phyloP scores from a whole-genome alignment of 2,888 invertebrate genomes.

The Macroteleia sp. region DNA sequence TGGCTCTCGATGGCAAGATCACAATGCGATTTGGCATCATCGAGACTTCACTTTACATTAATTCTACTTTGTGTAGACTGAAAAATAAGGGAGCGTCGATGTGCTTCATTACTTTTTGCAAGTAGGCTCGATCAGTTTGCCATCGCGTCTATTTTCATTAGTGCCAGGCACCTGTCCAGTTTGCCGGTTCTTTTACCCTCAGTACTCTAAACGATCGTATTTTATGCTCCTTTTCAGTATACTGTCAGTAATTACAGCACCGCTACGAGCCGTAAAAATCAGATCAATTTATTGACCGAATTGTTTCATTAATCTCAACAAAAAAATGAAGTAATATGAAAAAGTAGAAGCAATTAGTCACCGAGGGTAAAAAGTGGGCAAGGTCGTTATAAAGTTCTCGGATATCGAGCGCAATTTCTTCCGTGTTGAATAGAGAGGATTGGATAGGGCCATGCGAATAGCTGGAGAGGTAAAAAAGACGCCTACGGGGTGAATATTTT shows the following conservation, averaged over 20 bases:
- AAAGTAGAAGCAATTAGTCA: slow-evolving; percentile 38
- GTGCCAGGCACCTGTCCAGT: slow-evolving; percentile 36
- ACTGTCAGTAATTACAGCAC: slow-evolving; percentile 28
- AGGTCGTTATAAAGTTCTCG: slow-evolving; percentile 19
- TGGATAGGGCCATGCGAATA: slow-evolving; percentile 28
- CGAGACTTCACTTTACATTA: slow-evolving; percentile 47
- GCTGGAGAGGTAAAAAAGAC: slow-evolving; percentile 37
- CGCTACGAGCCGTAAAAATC: slow-evolving; percentile 16
- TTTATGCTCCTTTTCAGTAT: slow-evolving; percentile 41
- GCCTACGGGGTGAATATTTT: slow-evolving; percentile 72
- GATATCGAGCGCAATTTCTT: slow-evolving; percentile 21
- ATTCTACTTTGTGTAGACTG: slow-evolving; percentile 51
- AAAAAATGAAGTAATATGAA: slow-evolving; percentile 25
- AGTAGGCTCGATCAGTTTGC: slow-evolving; percentile 49
- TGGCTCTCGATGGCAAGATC: neutral
- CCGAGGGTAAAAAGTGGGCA: slow-evolving; percentile 6
- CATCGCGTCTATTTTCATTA: slow-evolving; percentile 65
- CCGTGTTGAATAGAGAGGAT: slow-evolving; percentile 37
- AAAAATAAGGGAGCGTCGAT: slow-evolving; percentile 43
- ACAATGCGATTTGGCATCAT: slow-evolving; percentile 37
- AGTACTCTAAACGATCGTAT: slow-evolving; percentile 10
- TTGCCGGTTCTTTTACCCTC: slow-evolving; percentile 17
- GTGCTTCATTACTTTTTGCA: slow-evolving; percentile 59
- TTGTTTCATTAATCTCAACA: slow-evolving; percentile 28
- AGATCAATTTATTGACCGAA: slow-evolving; percentile 17